These are phyloP conservation scores for Cataglyphis albicans DNA, from an alignment of 2,888 invertebrate species.

Conservation along the genomic window DNA sequence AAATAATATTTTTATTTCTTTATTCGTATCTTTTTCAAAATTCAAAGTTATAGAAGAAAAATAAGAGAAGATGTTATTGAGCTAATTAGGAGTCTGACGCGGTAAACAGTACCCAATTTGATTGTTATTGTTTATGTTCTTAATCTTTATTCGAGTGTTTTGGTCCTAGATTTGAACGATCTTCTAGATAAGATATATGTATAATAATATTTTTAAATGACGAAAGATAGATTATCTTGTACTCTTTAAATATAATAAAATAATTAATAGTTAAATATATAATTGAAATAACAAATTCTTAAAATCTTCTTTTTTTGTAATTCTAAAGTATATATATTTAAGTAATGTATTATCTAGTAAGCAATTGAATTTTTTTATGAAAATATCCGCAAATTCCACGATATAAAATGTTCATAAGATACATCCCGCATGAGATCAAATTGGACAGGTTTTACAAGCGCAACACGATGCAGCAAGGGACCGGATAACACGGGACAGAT, in stretches of 20 bases:
- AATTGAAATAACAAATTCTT: neutral
- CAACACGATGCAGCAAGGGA: conserved; percentile 4
- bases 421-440: neutral
- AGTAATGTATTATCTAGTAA: neutral
- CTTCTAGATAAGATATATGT: no score
- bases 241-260: neutral
- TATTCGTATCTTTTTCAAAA: neutral
- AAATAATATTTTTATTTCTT: neutral
- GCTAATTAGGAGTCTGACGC: no score
- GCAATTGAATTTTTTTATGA: neutral
- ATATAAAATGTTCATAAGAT: conserved; percentile 8
- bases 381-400: conserved; percentile 4
- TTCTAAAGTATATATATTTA: neutral
- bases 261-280: neutral
- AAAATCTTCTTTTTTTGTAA: neutral
- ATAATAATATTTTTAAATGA: neutral
- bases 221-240: neutral
- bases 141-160: no score
- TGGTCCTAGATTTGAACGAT: no score
- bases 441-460: conserved; percentile 14
- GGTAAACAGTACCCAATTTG: no score
- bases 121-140: no score
- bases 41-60: neutral
- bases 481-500: neutral
- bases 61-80: no score